Conservation (phyloP, 2,888 invertebrate species). For the Eulithis testata region DNA sequence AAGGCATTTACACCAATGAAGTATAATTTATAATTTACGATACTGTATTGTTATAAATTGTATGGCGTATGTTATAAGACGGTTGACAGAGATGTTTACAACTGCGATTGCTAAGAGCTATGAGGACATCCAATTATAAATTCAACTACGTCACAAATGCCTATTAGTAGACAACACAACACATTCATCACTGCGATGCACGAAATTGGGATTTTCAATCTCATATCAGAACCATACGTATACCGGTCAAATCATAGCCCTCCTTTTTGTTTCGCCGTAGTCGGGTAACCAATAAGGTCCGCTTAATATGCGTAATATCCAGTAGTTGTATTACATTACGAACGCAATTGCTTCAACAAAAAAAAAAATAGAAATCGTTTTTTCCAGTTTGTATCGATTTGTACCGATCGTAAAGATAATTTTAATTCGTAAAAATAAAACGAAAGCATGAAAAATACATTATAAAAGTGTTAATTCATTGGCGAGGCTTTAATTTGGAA, state of each 20-base stretch:
- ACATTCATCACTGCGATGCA: background rate
- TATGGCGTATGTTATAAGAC: background rate
- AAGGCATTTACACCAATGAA: too few relatives aligned
- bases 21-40: too few relatives aligned
- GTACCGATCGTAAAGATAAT: constrained; percentile 6
- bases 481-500: constrained; percentile 23
- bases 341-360: background rate
- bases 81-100: background rate
- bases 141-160: background rate
- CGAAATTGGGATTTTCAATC: too few relatives aligned
- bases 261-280: too few relatives aligned
- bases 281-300: too few relatives aligned
- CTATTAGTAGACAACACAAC: too few relatives aligned
- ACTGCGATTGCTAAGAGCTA: background rate
- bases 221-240: too few relatives aligned
- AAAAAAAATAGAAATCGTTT: background rate
- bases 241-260: too few relatives aligned
- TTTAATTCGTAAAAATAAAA: constrained; percentile 11
- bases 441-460: constrained; percentile 30
- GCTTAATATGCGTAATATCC: too few relatives aligned
- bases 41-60: background rate
- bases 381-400: constrained; percentile 6
- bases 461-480: constrained; percentile 25
- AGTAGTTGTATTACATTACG: too few relatives aligned
- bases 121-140: background rate